These are phyloP conservation scores for Dyspetes luteomarginatus DNA, from an alignment of 2,888 invertebrate species.

Conservation along the genomic window DNA sequence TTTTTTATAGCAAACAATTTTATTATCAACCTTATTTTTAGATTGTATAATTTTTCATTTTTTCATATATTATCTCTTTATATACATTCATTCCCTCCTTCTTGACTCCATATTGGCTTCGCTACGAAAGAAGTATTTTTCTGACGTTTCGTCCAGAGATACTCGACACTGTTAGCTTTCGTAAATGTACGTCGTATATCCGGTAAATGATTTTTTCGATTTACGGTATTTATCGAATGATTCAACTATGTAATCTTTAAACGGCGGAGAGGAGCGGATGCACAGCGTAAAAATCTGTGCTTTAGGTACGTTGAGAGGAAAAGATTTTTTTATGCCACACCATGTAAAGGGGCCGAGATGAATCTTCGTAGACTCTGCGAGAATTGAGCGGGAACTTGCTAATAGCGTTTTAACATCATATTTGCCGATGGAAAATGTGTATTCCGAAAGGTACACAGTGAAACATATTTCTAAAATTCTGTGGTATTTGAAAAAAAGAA, in stretches of 20 bases:
- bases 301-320: not conserved
- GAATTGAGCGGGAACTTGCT: conserved; percentile 11
- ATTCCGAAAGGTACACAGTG: not conserved
- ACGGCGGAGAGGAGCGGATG: not conserved
- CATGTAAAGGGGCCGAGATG: not conserved
- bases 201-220: not conserved
- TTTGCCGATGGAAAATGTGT: conserved; percentile 30
- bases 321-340: not conserved
- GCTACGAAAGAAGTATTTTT: not conserved
- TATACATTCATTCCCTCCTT: too few relatives aligned
- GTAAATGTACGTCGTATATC: not conserved
- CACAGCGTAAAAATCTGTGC: not conserved
- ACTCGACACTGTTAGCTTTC: conserved; percentile 1
- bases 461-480: not conserved
- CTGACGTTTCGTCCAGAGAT: not conserved
- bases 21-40: too few relatives aligned
- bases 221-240: conserved; percentile 3
- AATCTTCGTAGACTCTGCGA: not conserved
- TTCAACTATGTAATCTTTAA: not conserved
- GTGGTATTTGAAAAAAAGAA: not conserved
- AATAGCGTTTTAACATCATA: conserved; percentile 35
- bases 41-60: too few relatives aligned
- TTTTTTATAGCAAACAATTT: too few relatives aligned
- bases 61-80: too few relatives aligned
- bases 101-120: too few relatives aligned